A percentile compares a stretch with the other conserved stretches of the same genome.
phyloP scores from a whole-genome alignment of 2,797 vertebrate genomes.

The Muscicapa striata region DNA sequence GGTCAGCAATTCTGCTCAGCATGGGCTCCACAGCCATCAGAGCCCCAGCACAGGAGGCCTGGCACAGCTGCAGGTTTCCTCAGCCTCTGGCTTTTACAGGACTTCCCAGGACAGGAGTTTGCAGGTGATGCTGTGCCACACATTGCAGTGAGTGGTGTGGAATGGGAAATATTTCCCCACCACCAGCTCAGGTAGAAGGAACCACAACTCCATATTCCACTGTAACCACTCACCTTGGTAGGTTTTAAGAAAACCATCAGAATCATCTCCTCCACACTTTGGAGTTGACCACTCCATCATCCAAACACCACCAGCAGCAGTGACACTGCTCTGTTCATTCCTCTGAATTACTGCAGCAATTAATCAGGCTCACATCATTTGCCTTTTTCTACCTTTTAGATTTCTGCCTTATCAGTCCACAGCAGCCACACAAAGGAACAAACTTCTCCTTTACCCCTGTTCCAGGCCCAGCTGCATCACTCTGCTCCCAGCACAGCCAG shows the following conservation, averaged over 20 bases:
- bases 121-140: accelerated
- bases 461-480: background rate
- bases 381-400: background rate
- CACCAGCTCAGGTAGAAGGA: background rate
- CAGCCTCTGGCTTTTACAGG: background rate
- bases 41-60: background rate
- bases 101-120: background rate
- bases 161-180: background rate
- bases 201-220: background rate
- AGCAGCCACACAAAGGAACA: background rate
- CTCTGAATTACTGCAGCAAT: background rate
- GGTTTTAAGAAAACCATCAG: background rate
- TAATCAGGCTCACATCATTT: background rate
- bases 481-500: background rate
- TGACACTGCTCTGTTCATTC: background rate
- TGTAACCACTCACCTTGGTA: background rate
- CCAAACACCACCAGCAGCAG: background rate
- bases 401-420: background rate
- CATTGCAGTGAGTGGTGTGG: background rate
- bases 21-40: background rate
- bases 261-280: background rate
- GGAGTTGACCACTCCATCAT: background rate
- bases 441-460: background rate
- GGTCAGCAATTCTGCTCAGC: background rate
- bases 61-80: background rate